Conservation (phyloP, 2,113 vertebrate species). For the Isichthys henryi region DNA sequence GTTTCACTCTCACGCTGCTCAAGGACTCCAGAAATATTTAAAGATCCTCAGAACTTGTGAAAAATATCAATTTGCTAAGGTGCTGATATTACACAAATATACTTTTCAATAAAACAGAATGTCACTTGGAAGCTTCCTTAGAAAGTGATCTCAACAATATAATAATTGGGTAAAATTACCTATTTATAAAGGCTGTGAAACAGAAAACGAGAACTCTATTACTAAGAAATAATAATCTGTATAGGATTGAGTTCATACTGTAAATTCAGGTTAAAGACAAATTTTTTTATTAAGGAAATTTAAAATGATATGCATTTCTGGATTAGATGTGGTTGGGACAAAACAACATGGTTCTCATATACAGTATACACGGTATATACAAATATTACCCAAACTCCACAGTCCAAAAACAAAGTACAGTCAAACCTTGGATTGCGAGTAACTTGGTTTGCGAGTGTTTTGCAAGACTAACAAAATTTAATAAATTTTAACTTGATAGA, state of each 20-base stretch:
- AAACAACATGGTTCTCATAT: neutral
- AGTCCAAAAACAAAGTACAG: neutral
- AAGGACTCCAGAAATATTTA: neutral
- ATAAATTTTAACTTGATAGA: too few species aligned
- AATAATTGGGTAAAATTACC: neutral
- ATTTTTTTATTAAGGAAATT: neutral
- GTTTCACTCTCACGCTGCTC: neutral
- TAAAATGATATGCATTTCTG: neutral
- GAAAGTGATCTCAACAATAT: neutral
- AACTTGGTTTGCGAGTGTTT: too few species aligned
- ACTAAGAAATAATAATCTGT: neutral
- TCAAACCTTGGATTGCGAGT: too few species aligned
- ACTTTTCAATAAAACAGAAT: neutral
- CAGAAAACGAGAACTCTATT: neutral
- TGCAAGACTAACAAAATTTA: too few species aligned
- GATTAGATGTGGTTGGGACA: neutral
- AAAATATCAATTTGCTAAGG: neutral
- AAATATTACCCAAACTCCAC: neutral
- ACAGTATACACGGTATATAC: neutral
- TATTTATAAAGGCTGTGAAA: neutral
- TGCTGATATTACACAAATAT: neutral
- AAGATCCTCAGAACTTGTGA: neutral
- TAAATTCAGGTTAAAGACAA: neutral
- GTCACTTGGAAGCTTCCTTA: neutral
- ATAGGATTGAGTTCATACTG: neutral